Conservation (phyloP, 2,888 invertebrate species). For the Agrochola circellaris region DNA sequence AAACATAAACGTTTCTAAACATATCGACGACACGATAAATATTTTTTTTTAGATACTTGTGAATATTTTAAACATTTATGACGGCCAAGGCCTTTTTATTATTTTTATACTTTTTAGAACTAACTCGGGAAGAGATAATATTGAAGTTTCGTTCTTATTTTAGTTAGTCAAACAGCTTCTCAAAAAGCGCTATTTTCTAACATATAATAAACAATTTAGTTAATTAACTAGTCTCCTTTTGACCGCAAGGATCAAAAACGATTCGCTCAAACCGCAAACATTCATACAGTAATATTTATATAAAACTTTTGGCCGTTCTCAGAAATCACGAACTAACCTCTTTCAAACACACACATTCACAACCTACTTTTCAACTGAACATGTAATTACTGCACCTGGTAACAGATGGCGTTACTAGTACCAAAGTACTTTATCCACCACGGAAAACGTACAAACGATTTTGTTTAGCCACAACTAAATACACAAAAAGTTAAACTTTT, state of each 20-base stretch:
- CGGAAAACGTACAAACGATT: slow-evolving; percentile 37
- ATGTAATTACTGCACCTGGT: slow-evolving; percentile 42
- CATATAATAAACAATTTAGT: neutral
- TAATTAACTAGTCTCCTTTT: slow-evolving; percentile 5
- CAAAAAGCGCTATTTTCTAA: neutral
- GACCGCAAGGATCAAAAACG: neutral
- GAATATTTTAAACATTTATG: too few relatives aligned
- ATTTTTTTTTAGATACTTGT: too few relatives aligned
- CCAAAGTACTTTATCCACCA: slow-evolving; percentile 11
- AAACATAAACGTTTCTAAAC: neutral
- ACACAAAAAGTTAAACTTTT: slow-evolving; percentile 55
- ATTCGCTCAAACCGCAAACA: slow-evolving; percentile 32
- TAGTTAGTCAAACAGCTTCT: neutral
- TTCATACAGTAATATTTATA: slow-evolving; percentile 44
- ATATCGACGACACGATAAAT: too few relatives aligned
- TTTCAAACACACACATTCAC: slow-evolving; percentile 29
- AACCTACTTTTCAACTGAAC: slow-evolving; percentile 41
- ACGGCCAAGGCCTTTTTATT: neutral
- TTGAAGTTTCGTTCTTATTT: neutral
- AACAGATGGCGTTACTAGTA: slow-evolving; percentile 74
- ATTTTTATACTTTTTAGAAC: neutral
- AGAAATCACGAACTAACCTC: slow-evolving; percentile 37
- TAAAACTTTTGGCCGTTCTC: slow-evolving; percentile 45
- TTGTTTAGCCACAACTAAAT: slow-evolving; percentile 39
- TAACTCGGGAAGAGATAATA: neutral